Evolutionary conservation across 1,140 invertebrate genomes (phyloP).

Genomic region (Drosophila pandora): DNA sequence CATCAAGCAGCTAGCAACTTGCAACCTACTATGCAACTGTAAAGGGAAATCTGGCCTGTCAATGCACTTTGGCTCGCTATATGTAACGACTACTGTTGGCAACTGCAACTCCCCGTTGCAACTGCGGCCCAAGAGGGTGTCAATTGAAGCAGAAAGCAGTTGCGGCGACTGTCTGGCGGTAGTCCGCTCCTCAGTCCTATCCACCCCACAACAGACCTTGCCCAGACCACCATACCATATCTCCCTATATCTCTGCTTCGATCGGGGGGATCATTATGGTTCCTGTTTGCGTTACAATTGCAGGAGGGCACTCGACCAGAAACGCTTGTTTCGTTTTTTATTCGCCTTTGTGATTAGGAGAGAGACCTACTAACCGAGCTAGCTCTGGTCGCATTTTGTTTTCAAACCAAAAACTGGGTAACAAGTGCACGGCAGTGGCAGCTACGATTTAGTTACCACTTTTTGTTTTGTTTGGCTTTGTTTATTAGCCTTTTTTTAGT

Average conservation of each 20-base stretch:
- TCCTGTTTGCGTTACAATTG: slow-evolving; percentile 78
- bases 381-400: slow-evolving; percentile 1
- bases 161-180: slow-evolving; percentile 27
- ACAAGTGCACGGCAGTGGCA: slow-evolving; percentile 59
- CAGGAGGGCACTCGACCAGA: slow-evolving; percentile 67
- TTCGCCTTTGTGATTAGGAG: slow-evolving; percentile 39
- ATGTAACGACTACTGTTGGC: slow-evolving; percentile 49
- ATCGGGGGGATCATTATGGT: slow-evolving; percentile 59
- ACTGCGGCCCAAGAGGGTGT: slow-evolving; percentile 57
- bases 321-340: slow-evolving; percentile 38
- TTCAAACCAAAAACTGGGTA: slow-evolving; percentile 67
- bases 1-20: too few species aligned
- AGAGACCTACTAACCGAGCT: slow-evolving; percentile 73
- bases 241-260: background rate
- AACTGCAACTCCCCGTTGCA: slow-evolving; percentile 35
- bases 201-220: background rate
- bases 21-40: slow-evolving; percentile 15
- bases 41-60: slow-evolving; percentile 56
- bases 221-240: too few species aligned
- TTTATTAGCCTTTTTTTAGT: slow-evolving; percentile 7
- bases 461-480: slow-evolving; percentile 39
- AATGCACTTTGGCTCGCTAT: slow-evolving; percentile 55
- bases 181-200: background rate
- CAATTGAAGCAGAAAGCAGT: slow-evolving; percentile 77
- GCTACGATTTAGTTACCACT: slow-evolving; percentile 49